Evolutionary conservation across 2,113 vertebrate genomes (phyloP).

Genomic region (Callorhinus ursinus): DNA sequence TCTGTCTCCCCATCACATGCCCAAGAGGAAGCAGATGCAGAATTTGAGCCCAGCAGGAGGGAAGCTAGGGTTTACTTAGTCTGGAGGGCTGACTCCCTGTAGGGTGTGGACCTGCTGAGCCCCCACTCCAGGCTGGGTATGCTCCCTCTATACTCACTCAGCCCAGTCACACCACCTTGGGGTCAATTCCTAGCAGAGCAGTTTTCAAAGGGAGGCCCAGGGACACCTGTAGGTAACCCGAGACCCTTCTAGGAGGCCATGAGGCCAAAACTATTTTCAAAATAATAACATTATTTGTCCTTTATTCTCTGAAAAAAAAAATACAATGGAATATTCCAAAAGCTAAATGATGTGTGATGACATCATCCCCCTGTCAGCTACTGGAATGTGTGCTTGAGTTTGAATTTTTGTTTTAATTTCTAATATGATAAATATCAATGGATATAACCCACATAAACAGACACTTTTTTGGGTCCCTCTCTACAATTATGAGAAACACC

Average conservation of each 20-base stretch:
- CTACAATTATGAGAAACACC: not conserved
- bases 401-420: not conserved
- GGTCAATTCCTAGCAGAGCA: not conserved
- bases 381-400: not conserved
- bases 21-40: not conserved
- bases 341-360: not conserved
- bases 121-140: not conserved
- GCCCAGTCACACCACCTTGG: not conserved
- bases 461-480: too few relatives aligned
- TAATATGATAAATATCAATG: not conserved
- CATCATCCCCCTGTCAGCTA: not conserved
- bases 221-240: not conserved
- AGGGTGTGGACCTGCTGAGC: not conserved
- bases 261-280: not conserved
- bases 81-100: too few relatives aligned
- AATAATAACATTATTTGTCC: not conserved
- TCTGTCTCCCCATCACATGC: rapidly evolving
- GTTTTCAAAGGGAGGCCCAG: not conserved
- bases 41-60: not conserved
- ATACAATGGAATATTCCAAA: not conserved
- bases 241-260: not conserved
- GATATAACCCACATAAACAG: not conserved
- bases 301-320: not conserved
- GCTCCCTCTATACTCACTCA: rapidly evolving
- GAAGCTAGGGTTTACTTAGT: not conserved